These are phyloP conservation scores for Plectus sambesii DNA, from an alignment of 1,140 invertebrate species.

Conservation along the genomic window DNA sequence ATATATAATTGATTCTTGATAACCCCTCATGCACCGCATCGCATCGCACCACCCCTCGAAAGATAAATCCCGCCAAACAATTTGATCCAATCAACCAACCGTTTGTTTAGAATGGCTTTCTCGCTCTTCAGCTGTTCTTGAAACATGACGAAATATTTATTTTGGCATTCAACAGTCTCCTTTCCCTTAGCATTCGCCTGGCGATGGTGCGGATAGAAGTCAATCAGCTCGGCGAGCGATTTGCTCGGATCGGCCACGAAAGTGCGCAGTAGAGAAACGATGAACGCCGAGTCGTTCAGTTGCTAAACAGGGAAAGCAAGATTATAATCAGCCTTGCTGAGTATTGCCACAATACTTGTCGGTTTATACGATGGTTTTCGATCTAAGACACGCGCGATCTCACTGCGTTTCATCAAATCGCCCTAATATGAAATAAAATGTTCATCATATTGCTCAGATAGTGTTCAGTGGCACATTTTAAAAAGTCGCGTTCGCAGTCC, in stretches of 20 bases:
- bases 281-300: conserved; percentile 82
- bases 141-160: conserved; percentile 90
- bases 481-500: no score
- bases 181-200: conserved; percentile 52
- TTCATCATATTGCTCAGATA: no score
- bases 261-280: conserved; percentile 73
- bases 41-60: no score
- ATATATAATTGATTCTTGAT: no score
- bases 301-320: conserved; percentile 55
- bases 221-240: conserved; percentile 59
- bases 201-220: conserved; percentile 66
- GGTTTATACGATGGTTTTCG: no score
- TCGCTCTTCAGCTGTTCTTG: conserved; percentile 49
- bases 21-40: no score
- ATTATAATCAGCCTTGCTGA: neutral
- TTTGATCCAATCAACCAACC: no score
- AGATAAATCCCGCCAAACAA: no score
- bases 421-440: no score
- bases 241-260: conserved; percentile 58
- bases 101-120: conserved; percentile 28
- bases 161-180: conserved; percentile 60
- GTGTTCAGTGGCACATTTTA: no score
- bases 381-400: no score
- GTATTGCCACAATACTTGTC: conserved; percentile 14
- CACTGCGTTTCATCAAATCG: no score